Base-by-base conservation (phyloP, 35 echinoderm and acorn worm genomes). In the Stichopus chloronotus region DNA sequence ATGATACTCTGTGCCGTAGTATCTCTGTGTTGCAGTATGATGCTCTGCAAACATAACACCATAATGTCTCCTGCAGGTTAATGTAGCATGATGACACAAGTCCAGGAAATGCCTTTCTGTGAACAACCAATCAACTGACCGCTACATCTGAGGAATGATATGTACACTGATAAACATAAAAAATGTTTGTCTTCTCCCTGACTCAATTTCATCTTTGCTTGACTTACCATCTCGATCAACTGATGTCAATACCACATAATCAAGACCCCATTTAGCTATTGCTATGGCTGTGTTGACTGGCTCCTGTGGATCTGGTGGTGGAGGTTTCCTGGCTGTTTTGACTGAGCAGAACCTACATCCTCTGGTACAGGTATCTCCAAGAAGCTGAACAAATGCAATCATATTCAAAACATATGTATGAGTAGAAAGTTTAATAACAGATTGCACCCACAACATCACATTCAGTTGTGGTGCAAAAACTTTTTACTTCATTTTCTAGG, bases 171-270 rank as follows among this genome's bases (percentile, higher is more conserved):
- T 43, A 43, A 43, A 43, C 30, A 43, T 43, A 43, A 43, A 43
- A 43, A 43, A 43, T 43, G 30, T 43, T 3, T 43, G n/a, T 43
- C 30, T 43, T 43, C 30, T 43, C 30, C 30, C 12, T 65, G 61
- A 19, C 9, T 65, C 19, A 19, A 19, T 65, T 11, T 65, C 61
- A 65, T 65, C 19, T 19, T 14, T 5, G 13, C 19, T 65, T 9
- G 30, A 92, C 93, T 92, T 95, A 99, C 97, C 97, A 92, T 99
- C 97, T 96, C 97, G 96, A 72, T 99, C 97, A 23, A 99, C 97
- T 56, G 97, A 99, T 59, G 97, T 99, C 13, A 99, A 95, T 1
- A 99, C 97, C 52, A 99, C 95, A 93, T 99, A 99, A 78, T 99
- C 95, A 55, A 99, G 88, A 23, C 97, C 97, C 97, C 97, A 99